These are phyloP conservation scores for Rhagologus leucostigma DNA, from an alignment of 2,113 vertebrate genomes.

Conservation along the genomic window DNA sequence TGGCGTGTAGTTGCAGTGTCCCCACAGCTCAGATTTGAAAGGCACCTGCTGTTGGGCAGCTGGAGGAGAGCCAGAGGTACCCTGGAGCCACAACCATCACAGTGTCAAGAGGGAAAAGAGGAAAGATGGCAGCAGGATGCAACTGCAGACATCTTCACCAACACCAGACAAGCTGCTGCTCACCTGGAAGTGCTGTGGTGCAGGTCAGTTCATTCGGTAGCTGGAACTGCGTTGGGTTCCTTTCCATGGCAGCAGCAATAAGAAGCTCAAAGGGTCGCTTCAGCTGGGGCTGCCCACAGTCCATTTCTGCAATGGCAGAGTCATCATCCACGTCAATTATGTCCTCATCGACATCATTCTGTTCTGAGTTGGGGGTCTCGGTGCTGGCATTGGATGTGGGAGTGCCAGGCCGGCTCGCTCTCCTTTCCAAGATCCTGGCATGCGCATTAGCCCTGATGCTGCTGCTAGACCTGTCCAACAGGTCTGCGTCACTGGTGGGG, in stretches of 20 bases:
- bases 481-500: constrained; percentile 87
- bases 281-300: constrained; percentile 85
- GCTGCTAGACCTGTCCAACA: constrained; percentile 84
- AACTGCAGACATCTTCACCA: background rate
- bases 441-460: constrained; percentile 84
- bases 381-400: constrained; percentile 95
- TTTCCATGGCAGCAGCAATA: constrained; percentile 96
- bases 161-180: background rate
- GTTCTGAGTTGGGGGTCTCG: constrained; percentile 91
- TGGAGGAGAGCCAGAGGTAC: background rate
- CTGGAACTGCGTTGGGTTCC: constrained; percentile 98
- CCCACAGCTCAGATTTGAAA: background rate
- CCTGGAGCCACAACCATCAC: background rate
- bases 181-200: constrained; percentile 97
- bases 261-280: constrained; percentile 96
- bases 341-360: constrained; percentile 94
- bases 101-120: background rate
- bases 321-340: constrained; percentile 93
- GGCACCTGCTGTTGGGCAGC: background rate
- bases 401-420: constrained; percentile 90
- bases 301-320: constrained; percentile 81
- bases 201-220: constrained; percentile 95
- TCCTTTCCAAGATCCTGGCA: constrained; percentile 89
- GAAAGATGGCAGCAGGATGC: background rate
- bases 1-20: background rate